phyloP scores from a whole-genome alignment of 1,140 invertebrate genomes.

The Stegodyphus mimosarum region DNA sequence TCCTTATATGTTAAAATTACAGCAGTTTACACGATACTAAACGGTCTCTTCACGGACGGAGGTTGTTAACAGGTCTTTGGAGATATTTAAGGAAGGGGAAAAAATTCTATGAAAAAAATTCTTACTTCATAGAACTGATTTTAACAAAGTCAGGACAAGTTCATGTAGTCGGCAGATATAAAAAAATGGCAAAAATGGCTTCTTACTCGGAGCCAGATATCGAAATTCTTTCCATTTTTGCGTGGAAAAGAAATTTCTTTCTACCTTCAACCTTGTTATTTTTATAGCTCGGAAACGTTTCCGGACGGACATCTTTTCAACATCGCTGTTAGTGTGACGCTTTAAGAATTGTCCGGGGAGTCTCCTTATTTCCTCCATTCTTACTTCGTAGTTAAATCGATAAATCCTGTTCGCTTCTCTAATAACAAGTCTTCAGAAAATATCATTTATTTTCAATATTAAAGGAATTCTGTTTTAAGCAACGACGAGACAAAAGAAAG shows the following conservation, averaged over 20 bases:
- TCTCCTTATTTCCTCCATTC: neutral
- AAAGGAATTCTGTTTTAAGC: neutral
- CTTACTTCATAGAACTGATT: too few species aligned
- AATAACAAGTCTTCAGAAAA: slow-evolving; percentile 23
- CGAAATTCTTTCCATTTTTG: neutral
- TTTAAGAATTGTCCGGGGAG: slow-evolving; percentile 11
- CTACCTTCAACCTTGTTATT: neutral
- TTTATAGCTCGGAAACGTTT: neutral
- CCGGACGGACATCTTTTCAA: neutral
- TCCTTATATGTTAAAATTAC: too few species aligned
- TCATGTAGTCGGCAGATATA: too few species aligned
- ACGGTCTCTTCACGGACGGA: too few species aligned
- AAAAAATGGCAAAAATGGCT: too few species aligned
- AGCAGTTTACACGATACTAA: too few species aligned
- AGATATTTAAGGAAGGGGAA: too few species aligned
- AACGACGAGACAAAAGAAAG: too few species aligned
- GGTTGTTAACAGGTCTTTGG: too few species aligned
- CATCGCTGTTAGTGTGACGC: neutral
- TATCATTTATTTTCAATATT: slow-evolving; percentile 55
- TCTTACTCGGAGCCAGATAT: neutral
- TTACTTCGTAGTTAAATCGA: slow-evolving; percentile 26
- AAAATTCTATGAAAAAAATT: too few species aligned
- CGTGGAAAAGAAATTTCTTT: neutral
- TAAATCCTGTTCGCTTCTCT: slow-evolving; percentile 18
- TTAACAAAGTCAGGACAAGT: too few species aligned